Evolutionary conservation across 2,888 invertebrate species (phyloP), one percentile per base, ranked within the genome.

Genomic region (Callyntrura sp.): DNA sequence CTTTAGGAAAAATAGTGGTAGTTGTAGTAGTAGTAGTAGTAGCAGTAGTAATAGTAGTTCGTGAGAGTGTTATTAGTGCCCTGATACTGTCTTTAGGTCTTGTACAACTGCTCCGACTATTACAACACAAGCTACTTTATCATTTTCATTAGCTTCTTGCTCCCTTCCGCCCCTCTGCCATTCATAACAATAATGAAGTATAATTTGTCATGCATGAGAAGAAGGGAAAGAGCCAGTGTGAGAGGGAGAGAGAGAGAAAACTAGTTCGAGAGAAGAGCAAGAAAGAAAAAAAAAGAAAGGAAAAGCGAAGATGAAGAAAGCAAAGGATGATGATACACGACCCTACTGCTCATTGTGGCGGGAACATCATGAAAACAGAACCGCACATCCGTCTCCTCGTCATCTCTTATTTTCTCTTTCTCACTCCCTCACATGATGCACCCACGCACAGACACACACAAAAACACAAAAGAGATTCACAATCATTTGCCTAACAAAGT

Each of bases 141-240:
- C 82, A 82, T 82, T 82, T 82, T 82, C 65, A 65, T 62, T 65
- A 82, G 82, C 62, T 82, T 62, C 62, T 82, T 65, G 82, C 65
- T 79, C 79, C 60, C 79, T 79, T 79, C 79, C 79, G 79, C 79
- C 60, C 79, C 79, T 79, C 57, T 65, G 65, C 62, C 82, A 65
- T 82, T 82, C 82, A 65, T 82, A 82, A 82, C 65, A 82, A 82
- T 82, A 82, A 82, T 82, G 82, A 65, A 82, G 82, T 82, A 65
- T 82, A 82, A 82, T 82, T 82, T 82, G 82, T 82, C 82, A 82
- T 82, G 82, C 82, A 65, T 82, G 82, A 82, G 82, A 60, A 82
- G 65, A 82, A 35, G 82, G 48, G 65, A 65, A 82, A 82, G 82
- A 62, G 28, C 4, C 6, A 82, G 60, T 25, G 28, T n/a, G 51